These are phyloP conservation scores for Marasmarcha lunaedactyla DNA, from an alignment of 2,888 invertebrate genomes.

Conservation along the genomic window DNA sequence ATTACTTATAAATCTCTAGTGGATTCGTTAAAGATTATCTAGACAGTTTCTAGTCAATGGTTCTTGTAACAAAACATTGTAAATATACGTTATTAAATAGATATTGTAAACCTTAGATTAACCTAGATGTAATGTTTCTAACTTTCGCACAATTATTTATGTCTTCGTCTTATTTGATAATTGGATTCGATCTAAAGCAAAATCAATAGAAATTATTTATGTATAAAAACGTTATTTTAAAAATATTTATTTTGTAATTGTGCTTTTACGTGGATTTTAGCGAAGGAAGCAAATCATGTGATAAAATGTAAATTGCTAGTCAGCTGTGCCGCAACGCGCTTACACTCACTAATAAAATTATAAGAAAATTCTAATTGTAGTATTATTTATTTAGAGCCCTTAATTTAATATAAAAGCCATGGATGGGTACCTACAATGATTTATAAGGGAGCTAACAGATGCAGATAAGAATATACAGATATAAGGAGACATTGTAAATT, in stretches of 20 bases:
- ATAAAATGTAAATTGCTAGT: constrained; percentile 62
- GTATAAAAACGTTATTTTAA: constrained; percentile 8
- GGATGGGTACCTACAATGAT: too few species aligned
- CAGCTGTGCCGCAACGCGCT: constrained; percentile 67
- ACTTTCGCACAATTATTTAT: constrained; percentile 43
- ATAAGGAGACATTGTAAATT: too few species aligned
- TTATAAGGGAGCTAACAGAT: too few species aligned
- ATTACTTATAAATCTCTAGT: constrained; percentile 26
- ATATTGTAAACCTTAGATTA: constrained; percentile 24
- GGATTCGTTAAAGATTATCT: constrained; percentile 26
- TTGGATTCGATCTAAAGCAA: constrained; percentile 19
- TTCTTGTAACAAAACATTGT: constrained; percentile 55
- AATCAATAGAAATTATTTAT: constrained; percentile 17
- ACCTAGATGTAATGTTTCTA: constrained; percentile 31
- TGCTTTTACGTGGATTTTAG: neutral
- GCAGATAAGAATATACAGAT: too few species aligned
- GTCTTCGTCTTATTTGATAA: neutral
- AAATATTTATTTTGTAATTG: constrained; percentile 2
- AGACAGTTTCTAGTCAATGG: constrained; percentile 63
- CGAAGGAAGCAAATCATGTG: constrained; percentile 42
- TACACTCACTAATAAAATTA: constrained; percentile 61
- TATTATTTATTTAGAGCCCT: too few species aligned
- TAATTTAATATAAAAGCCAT: too few species aligned
- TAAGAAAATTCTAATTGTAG: neutral
- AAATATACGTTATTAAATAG: constrained; percentile 26